A percentile compares a stretch with the other conserved stretches of the same genome.
These are phyloP conservation scores for Odontomyia ornata DNA, from an alignment of 2,888 invertebrate genomes.

Conservation along the genomic window DNA sequence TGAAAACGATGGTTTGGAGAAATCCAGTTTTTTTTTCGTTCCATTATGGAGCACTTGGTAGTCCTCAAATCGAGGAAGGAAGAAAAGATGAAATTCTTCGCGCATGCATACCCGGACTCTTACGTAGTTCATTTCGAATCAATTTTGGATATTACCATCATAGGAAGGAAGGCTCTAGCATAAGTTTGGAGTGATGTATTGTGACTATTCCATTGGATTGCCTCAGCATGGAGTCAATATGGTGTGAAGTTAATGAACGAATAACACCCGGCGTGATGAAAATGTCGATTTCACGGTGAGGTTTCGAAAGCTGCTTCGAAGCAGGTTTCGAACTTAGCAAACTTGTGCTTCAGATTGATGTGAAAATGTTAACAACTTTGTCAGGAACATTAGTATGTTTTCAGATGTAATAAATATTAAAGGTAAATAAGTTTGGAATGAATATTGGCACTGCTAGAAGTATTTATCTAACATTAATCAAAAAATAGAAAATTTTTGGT, in stretches of 20 bases:
- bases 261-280: constrained; percentile 39
- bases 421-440: too few species aligned
- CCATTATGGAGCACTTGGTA: too few species aligned
- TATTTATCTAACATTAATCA: too few species aligned
- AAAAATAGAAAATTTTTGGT: too few species aligned
- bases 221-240: constrained; percentile 29
- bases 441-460: too few species aligned
- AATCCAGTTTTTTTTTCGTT: neutral
- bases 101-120: too few species aligned
- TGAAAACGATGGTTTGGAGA: neutral
- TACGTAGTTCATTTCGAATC: too few species aligned
- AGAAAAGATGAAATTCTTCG: neutral
- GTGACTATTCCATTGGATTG: constrained; percentile 25
- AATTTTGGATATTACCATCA: too few species aligned
- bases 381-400: too few species aligned
- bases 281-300: constrained; percentile 39
- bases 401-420: too few species aligned
- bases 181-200: neutral
- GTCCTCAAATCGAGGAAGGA: neutral
- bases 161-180: too few species aligned
- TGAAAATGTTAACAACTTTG: neutral
- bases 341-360: neutral
- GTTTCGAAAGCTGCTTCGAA: neutral
- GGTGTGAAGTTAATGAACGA: constrained; percentile 45
- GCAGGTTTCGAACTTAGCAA: neutral